A percentile compares a stretch with the other conserved stretches of the same genome.
These are phyloP conservation scores for Simalia tracyae DNA, from an alignment of 2,797 vertebrate species.

Conservation along the genomic window DNA sequence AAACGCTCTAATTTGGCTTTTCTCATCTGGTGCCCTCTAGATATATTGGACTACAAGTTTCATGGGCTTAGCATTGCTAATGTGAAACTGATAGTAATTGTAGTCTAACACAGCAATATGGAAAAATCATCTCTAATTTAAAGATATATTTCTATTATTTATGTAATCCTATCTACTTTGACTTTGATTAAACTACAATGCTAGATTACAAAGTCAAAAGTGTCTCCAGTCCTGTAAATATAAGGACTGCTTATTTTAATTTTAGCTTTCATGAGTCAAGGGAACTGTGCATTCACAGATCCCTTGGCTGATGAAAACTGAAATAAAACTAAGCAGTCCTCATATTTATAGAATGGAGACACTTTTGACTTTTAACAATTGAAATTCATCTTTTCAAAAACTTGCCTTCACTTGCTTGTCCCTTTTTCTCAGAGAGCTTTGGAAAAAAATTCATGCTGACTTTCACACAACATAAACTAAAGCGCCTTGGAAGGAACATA, in stretches of 20 bases:
- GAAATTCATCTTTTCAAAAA: background rate
- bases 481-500: background rate
- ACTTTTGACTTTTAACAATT: background rate
- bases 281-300: background rate
- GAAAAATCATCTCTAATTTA: too few relatives aligned
- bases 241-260: too few relatives aligned
- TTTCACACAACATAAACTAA: background rate
- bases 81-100: too few relatives aligned
- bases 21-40: background rate
- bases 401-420: background rate
- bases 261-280: too few relatives aligned
- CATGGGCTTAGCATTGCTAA: background rate
- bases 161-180: slow-evolving; percentile 3
- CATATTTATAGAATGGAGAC: background rate
- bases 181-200: background rate
- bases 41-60: background rate
- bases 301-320: background rate
- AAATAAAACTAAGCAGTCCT: background rate
- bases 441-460: background rate
- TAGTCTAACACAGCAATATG: too few relatives aligned
- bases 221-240: background rate
- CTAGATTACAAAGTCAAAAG: background rate
- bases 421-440: background rate
- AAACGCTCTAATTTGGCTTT: background rate
- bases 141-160: background rate